Conservation (phyloP, 2,888 invertebrate genomes). For the Conops quadrifasciatus region DNA sequence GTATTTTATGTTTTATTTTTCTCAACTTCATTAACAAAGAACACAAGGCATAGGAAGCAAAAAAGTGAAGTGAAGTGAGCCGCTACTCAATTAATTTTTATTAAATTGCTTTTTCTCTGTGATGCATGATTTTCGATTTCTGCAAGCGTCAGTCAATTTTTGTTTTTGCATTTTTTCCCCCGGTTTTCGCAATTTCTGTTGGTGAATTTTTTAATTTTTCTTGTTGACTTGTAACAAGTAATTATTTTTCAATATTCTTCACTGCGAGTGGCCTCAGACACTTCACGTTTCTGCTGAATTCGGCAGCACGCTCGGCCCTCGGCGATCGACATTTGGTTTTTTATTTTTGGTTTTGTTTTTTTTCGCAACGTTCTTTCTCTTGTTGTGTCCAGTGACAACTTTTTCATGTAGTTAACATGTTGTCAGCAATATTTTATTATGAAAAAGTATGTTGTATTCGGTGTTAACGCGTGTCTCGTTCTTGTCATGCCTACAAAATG, state of each 20-base stretch:
- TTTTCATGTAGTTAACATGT: conserved; percentile 27
- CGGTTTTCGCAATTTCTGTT: background rate
- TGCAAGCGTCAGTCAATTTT: background rate
- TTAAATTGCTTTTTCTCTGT: conserved; percentile 4
- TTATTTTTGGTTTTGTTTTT: background rate
- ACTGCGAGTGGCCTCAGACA: background rate
- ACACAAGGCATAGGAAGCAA: background rate
- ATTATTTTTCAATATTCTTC: conserved; percentile 26
- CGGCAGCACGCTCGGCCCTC: background rate
- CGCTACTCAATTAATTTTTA: conserved; percentile 26
- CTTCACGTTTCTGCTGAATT: background rate
- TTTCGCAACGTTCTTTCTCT: background rate
- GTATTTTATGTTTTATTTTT: too few relatives aligned
- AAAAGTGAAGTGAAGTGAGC: background rate
- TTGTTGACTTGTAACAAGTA: conserved; percentile 29
- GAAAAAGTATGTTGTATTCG: background rate
- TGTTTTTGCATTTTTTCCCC: background rate
- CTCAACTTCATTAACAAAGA: conserved; percentile 1
- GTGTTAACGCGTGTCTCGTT: background rate
- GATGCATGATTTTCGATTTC: background rate
- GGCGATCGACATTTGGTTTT: background rate
- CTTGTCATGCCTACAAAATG: conserved; percentile 26
- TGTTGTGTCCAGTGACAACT: background rate
- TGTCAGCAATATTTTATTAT: conserved; percentile 25
- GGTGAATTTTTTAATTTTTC: conserved; percentile 20